Conservation (phyloP, 2,888 invertebrate species). For the Drosophila lacicola region DNA sequence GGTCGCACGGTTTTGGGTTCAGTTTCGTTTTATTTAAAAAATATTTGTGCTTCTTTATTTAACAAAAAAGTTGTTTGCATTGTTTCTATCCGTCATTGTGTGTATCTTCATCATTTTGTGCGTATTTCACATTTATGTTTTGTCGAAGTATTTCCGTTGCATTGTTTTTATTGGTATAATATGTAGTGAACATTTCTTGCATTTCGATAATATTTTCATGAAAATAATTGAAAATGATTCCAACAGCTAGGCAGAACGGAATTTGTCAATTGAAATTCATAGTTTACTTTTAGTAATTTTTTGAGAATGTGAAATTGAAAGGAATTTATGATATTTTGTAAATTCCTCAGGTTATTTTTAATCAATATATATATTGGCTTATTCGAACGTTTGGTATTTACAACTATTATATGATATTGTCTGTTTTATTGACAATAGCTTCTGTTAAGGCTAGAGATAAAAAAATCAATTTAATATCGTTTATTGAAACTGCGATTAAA, state of each 20-base stretch:
- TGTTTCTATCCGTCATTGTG: conserved; percentile 33
- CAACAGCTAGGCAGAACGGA: neutral
- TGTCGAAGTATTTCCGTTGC: conserved; percentile 32
- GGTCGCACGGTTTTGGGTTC: conserved; percentile 39
- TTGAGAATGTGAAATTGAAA: too few species aligned
- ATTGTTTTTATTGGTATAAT: conserved; percentile 16
- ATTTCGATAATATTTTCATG: conserved; percentile 14
- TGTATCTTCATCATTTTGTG: conserved; percentile 17
- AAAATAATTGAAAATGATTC: conserved; percentile 43
- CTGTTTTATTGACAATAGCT: too few species aligned
- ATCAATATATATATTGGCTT: too few species aligned
- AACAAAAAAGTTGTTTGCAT: conserved; percentile 34
- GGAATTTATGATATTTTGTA: too few species aligned
- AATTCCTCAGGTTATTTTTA: too few species aligned
- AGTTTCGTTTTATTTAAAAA: conserved; percentile 33
- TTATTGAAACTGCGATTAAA: too few species aligned
- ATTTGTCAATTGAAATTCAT: neutral
- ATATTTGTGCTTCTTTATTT: conserved; percentile 46
- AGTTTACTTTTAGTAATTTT: neutral
- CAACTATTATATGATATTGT: too few species aligned
- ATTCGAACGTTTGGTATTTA: too few species aligned
- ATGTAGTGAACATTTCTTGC: conserved; percentile 4
- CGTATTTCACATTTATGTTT: conserved; percentile 32
- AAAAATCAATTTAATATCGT: too few species aligned
- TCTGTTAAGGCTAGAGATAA: too few species aligned